A percentile compares a stretch with the other conserved stretches of the same genome.
phyloP scores from a whole-genome alignment of 2,888 invertebrate genomes.

The Trichacis sp. region DNA sequence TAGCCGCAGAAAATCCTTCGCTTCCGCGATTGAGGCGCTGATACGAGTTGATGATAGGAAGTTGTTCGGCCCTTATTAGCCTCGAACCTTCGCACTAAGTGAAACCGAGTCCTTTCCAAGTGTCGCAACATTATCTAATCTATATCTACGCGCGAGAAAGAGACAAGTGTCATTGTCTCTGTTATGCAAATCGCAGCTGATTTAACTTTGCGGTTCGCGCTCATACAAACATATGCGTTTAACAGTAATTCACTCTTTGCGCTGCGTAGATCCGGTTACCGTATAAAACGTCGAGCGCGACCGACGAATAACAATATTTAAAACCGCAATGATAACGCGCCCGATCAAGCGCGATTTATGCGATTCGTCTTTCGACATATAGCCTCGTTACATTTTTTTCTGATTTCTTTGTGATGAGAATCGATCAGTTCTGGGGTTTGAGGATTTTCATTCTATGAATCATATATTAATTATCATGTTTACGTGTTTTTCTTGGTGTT shows the following conservation, averaged over 20 bases:
- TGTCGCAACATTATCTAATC: conserved; percentile 48
- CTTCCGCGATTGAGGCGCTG: no score
- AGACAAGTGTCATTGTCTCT: conserved; percentile 52
- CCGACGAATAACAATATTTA: conserved; percentile 2
- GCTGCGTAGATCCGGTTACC: conserved; percentile 47
- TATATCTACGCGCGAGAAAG: conserved; percentile 35
- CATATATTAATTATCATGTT: no score
- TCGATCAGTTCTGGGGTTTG: not conserved
- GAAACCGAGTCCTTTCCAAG: conserved; percentile 42
- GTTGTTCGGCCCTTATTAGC: conserved; percentile 35
- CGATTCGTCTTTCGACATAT: not conserved
- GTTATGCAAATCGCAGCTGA: conserved; percentile 52
- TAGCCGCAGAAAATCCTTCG: no score
- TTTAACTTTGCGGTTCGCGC: conserved; percentile 43
- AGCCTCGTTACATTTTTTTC: no score
- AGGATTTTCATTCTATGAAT: no score
- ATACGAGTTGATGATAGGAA: conserved; percentile 25
- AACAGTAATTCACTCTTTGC: conserved; percentile 41
- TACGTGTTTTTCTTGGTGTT: no score
- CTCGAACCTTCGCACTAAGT: conserved; percentile 23
- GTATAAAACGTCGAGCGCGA: conserved; percentile 23
- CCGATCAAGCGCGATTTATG: not conserved
- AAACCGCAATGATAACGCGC: not conserved
- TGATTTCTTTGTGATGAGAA: no score
- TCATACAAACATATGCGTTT: conserved; percentile 26